phyloP scores from a whole-genome alignment of 92 coral and sea anemone species.

The Hydrozoanthus gracilis region DNA sequence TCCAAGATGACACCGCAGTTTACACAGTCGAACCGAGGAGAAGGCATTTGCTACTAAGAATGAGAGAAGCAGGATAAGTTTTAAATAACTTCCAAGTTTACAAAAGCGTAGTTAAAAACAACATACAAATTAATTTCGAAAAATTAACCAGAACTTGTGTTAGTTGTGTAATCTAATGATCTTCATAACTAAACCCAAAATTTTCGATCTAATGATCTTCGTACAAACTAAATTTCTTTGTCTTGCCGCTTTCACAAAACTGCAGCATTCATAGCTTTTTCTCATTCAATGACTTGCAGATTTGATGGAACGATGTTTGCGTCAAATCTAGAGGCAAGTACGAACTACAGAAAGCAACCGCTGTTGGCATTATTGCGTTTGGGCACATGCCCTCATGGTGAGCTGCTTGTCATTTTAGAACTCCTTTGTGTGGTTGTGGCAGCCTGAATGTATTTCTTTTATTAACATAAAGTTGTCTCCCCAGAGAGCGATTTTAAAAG shows the following conservation, averaged over 20 bases:
- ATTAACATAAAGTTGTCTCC: too few species aligned
- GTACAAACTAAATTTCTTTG: too few species aligned
- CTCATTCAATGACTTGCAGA: neutral
- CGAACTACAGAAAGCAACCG: neutral
- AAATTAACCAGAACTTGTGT: neutral
- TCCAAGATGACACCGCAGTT: conserved; percentile 12
- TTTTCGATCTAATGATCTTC: neutral
- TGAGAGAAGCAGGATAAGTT: conserved; percentile 19
- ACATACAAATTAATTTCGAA: neutral
- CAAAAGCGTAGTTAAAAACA: neutral
- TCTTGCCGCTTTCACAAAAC: too few species aligned
- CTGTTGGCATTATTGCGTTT: conserved; percentile 8
- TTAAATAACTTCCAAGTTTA: neutral
- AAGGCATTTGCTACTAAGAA: conserved; percentile 1
- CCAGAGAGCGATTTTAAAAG: neutral
- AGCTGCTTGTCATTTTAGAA: too few species aligned
- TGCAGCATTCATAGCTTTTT: neutral
- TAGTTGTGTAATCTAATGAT: neutral
- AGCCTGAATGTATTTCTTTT: too few species aligned
- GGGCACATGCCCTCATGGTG: conserved; percentile 35
- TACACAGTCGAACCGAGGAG: neutral
- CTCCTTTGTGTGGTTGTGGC: too few species aligned
- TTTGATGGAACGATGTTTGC: conserved; percentile 3
- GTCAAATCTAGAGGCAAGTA: neutral
- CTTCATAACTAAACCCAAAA: neutral